phyloP scores from a whole-genome alignment of 1,140 invertebrate genomes.

The Mylabris phalerata region DNA sequence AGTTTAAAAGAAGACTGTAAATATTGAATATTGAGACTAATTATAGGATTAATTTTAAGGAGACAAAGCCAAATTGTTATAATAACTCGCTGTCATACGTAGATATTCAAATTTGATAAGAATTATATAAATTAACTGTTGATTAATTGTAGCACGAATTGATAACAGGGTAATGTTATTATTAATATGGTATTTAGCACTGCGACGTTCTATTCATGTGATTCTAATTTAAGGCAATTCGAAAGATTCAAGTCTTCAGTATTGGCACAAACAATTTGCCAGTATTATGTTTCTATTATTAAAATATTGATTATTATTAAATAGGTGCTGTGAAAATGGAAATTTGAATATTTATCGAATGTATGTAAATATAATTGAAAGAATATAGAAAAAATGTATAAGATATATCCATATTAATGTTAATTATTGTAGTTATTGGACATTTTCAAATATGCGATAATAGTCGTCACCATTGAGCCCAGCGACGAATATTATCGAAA shows the following conservation, averaged over 20 bases:
- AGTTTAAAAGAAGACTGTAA: conserved; percentile 15
- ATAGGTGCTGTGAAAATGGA: conserved; percentile 20
- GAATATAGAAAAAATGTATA: not conserved
- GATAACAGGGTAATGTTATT: conserved; percentile 3
- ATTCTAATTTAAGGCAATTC: conserved; percentile 3
- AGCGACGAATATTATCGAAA: conserved; percentile 12
- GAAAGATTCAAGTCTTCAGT: conserved; percentile 1
- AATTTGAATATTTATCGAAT: conserved; percentile 13
- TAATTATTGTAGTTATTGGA: too few species aligned
- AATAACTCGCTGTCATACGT: too few species aligned
- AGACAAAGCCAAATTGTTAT: too few species aligned
- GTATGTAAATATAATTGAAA: conserved; percentile 10
- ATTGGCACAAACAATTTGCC: not conserved
- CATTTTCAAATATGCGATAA: conserved; percentile 3
- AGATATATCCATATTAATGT: too few species aligned
- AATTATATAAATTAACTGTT: conserved; percentile 5
- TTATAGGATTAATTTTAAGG: too few species aligned
- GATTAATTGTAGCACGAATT: conserved; percentile 12
- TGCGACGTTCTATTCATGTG: conserved; percentile 1
- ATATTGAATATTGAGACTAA: too few species aligned
- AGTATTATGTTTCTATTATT: conserved; percentile 16
- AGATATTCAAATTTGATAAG: not conserved
- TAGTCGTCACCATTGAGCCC: conserved; percentile 20
- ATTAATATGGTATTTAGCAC: not conserved
- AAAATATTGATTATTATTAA: too few species aligned